phyloP scores from a whole-genome alignment of 2,888 invertebrate species.

The Willowsia nigromaculata region DNA sequence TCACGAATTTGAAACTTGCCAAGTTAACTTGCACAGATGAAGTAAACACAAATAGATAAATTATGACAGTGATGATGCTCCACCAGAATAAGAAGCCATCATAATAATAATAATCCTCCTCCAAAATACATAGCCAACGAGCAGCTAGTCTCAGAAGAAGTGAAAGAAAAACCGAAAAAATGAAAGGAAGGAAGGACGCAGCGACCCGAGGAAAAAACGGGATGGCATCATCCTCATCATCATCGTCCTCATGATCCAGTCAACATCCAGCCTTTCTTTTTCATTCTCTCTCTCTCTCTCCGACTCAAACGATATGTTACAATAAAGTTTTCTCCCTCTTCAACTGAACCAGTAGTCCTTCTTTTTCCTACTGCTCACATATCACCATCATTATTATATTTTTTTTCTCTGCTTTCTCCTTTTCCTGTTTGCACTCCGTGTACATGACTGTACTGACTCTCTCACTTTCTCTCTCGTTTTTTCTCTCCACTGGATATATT shows the following conservation, averaged over 20 bases:
- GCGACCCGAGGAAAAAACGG: slow-evolving; percentile 61
- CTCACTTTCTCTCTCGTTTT: not conserved
- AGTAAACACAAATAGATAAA: no score
- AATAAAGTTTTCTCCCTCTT: not conserved
- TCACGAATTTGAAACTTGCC: no score
- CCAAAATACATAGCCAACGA: not conserved
- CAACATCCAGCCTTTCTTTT: not conserved
- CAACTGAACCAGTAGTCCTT: not conserved
- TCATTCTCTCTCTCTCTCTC: not conserved
- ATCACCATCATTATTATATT: slow-evolving; percentile 19
- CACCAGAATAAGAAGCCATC: no score
- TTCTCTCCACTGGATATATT: not conserved
- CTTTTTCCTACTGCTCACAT: not conserved
- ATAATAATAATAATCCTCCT: no score
- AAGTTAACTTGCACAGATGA: no score
- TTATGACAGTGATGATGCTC: no score
- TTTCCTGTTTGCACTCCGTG: slow-evolving; percentile 5
- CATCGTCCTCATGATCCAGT: slow-evolving; percentile 5
- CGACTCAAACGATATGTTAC: slow-evolving; percentile 45
- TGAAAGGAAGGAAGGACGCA: slow-evolving; percentile 39
- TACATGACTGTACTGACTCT: not conserved
- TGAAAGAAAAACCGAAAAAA: not conserved
- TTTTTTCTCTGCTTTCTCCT: slow-evolving; percentile 3
- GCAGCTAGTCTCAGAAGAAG: no score
- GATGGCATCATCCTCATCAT: slow-evolving; percentile 8